Evolutionary conservation across 2,113 vertebrate species (phyloP).

Genomic region (Eretmochelys imbricata): DNA sequence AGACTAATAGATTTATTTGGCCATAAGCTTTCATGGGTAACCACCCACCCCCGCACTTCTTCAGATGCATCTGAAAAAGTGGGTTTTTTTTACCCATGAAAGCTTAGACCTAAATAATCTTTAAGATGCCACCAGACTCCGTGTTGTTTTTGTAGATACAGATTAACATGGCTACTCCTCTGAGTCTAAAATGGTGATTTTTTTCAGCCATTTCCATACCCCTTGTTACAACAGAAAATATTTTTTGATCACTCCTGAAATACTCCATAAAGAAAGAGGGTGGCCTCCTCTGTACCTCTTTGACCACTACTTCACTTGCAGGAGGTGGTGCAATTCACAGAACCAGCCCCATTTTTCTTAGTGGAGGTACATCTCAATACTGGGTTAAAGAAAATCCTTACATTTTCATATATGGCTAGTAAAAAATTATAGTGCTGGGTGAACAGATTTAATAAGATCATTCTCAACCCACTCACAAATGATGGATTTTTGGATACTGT

Average conservation of each 20-base stretch:
- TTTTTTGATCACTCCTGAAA: neutral
- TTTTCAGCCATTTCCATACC: neutral
- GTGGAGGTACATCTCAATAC: neutral
- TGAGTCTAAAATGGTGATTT: neutral
- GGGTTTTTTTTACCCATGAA: too few species aligned
- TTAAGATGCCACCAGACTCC: too few species aligned
- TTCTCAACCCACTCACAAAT: conserved; percentile 27
- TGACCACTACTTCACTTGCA: neutral
- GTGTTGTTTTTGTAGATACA: too few species aligned
- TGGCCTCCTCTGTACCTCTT: neutral
- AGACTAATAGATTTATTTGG: too few species aligned
- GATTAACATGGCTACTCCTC: too few species aligned
- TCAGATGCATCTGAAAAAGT: too few species aligned
- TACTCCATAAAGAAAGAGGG: neutral
- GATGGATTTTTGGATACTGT: conserved; percentile 30
- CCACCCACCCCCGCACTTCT: too few species aligned
- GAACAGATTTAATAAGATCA: conserved; percentile 52
- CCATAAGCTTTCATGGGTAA: too few species aligned
- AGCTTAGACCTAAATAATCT: too few species aligned
- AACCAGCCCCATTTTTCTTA: neutral
- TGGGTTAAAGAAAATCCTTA: neutral
- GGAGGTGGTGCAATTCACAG: neutral
- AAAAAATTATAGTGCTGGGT: conserved; percentile 50
- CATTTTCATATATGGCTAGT: neutral
- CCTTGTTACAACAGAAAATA: neutral